Base-by-base conservation (phyloP, 2,797 vertebrate genomes). In the Coracias cyanogaster region DNA sequence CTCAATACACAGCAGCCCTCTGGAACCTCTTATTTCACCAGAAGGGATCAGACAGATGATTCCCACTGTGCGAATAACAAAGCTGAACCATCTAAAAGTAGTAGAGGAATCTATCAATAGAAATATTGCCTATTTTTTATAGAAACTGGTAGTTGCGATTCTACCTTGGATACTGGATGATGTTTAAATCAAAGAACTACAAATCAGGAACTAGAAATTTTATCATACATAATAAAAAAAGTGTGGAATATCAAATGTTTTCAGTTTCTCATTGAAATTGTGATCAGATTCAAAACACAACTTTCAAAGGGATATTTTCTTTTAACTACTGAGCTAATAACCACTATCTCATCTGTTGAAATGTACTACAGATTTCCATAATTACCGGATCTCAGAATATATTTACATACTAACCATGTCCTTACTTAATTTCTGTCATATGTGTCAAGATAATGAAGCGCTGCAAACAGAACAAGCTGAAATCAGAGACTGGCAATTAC, bases 1-100 rank as follows among this genome's bases (percentile, higher is more conserved):
- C 25, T 29, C 0, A 0, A 0, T 12, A 54, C 0, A 0, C 0
- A 70, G 82, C 43, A 70, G 37, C 22, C 9, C 24, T 24, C 39
- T 10, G 12, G 14, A 72, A 79, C 10, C 22, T 49, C 61, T 25
- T 11, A 45, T 46, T 87, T 77, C 72, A 82, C 55, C 1, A 1
- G 7, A 11, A 62, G 35, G 43, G 33, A 64, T 46, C 86, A 85
- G 37, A 51, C 16, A 37, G 31, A 13, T 26, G 31, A 81, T 37
- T 69, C 26, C 39, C 66, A 51, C 8, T 10, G 7, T 33, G n/a
- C 58, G 77, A 55, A 9, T 8, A 65, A 67, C 26, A 82, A 67
- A 49, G 28, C 12, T 39, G 48, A 91, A 86, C 7, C 22, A 74
- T 6, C 39, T 43, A 52, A 58, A 93, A 74, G 45, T 0, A 64